Evolutionary conservation across 2,113 vertebrate species (phyloP), one percentile per base, ranked within the genome.

Genomic region (Silurus asotus): DNA sequence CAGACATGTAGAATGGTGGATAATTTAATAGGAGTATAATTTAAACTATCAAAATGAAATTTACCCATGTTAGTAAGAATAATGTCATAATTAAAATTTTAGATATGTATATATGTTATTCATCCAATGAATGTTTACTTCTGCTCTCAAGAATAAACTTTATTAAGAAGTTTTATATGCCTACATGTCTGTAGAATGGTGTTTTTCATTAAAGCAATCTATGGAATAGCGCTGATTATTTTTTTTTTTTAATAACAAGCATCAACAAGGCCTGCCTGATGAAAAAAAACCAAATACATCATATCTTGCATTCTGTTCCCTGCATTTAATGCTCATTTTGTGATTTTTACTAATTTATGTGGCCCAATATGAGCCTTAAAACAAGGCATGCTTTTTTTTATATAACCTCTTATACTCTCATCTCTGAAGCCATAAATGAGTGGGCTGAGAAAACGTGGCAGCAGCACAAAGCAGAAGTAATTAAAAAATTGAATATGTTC

Each of bases 341-440:
- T 6, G 2, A 8, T 81, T 64, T 83, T 81, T 1, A 67, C 14
- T 28, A 23, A 20, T 79, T 87, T 89, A 19, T 67, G 72, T n/a
- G 37, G 58, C 9, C 20, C 23, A 72, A 72, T 9, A n/a, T 7
- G 19, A 23, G 55, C 9, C 37, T 82, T 85, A 67, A 62, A 90
- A 88, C 88, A 91, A 79, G 87, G 65, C 8, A 94, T 49, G 0
- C 45, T 84, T 83, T 88, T 92, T 37, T 53, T 14, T 13, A 95
- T 89, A 86, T 90, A 84, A 19, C 13, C 80, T 14, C 91, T 90
- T 7, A 95, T 89, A 45, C 25, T 90, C 86, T 93, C 88, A 76
- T 95, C 95, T 62, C 95, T 90, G 9, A 94, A 90, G 76, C 95
- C 94, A 0, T 95, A 95, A 81, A 95, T 94, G 76, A 95, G 92